Percentiles rank a stretch among this genome's conserved stretches.
These are phyloP conservation scores for Lordiphosa collinella DNA, from an alignment of 1,140 invertebrate genomes.

Conservation along the genomic window DNA sequence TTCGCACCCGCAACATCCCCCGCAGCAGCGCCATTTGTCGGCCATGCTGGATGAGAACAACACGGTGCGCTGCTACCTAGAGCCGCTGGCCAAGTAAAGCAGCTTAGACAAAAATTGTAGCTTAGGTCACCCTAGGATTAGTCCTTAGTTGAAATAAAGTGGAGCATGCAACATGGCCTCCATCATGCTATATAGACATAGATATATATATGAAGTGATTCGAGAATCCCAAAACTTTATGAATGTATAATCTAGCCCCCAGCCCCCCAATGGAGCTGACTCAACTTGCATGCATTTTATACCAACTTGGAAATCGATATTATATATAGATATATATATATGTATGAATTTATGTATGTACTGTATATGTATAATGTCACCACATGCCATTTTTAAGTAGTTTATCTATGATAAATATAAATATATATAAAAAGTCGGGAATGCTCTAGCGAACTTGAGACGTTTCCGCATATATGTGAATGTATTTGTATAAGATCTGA, in stretches of 20 bases:
- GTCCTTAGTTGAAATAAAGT: conserved; percentile 72
- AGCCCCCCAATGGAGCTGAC: conserved; percentile 28
- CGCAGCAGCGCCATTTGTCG: conserved; percentile 82
- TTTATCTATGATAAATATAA: conserved; percentile 47
- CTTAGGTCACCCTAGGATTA: conserved; percentile 69
- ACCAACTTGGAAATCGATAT: conserved; percentile 57
- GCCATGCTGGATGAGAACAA: conserved; percentile 88
- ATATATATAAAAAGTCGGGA: conserved; percentile 6
- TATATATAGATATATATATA: conserved; percentile 52
- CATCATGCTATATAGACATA: conserved; percentile 29
- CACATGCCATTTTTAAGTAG: conserved; percentile 75
- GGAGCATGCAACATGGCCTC: conserved; percentile 56
- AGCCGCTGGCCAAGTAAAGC: conserved; percentile 81
- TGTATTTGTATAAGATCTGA: conserved; percentile 52
- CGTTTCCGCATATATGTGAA: conserved; percentile 24
- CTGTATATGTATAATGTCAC: conserved; percentile 71
- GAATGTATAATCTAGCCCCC: conserved; percentile 66
- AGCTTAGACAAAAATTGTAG: conserved; percentile 75
- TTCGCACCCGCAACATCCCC: conserved; percentile 51
- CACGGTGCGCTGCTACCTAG: conserved; percentile 88
- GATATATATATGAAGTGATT: conserved; percentile 75
- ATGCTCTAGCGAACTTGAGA: conserved; percentile 9
- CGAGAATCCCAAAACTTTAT: conserved; percentile 66
- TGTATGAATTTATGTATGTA: conserved; percentile 55
- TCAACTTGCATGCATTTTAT: conserved; percentile 63